Percentiles rank a stretch among this genome's conserved stretches.
Evolutionary conservation across 2,888 invertebrate genomes (phyloP).

Genomic region (Strigamia crassipes): DNA sequence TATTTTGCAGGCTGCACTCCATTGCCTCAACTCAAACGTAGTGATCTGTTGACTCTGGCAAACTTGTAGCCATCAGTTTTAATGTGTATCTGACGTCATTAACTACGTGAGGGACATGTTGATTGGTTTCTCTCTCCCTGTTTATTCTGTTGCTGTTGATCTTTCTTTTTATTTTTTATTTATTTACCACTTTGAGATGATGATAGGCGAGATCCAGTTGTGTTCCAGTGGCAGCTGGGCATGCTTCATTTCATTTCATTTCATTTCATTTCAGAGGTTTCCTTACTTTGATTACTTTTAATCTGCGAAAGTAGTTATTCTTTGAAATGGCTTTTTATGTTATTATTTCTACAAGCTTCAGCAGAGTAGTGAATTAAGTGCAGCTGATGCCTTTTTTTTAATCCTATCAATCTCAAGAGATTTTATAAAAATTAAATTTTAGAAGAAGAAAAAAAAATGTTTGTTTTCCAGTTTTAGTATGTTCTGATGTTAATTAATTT

Average conservation of each 20-base stretch:
- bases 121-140: slow-evolving; percentile 30
- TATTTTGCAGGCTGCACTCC: background rate
- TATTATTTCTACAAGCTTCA: slow-evolving; percentile 10
- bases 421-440: background rate
- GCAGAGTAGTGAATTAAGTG: background rate
- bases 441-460: background rate
- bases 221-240: background rate
- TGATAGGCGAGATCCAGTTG: slow-evolving; percentile 3
- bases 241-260: background rate
- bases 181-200: background rate
- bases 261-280: background rate
- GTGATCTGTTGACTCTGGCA: slow-evolving; percentile 17
- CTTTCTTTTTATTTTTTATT: background rate
- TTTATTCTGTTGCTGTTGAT: background rate
- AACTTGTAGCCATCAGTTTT: slow-evolving; percentile 1
- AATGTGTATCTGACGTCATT: background rate
- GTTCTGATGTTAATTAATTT: background rate
- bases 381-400: background rate
- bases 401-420: background rate
- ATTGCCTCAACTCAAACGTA: slow-evolving; percentile 1
- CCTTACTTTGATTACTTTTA: slow-evolving; percentile 10
- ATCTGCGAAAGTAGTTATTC: background rate
- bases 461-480: background rate
- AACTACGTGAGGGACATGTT: slow-evolving; percentile 26
- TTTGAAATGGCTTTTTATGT: background rate